phyloP scores from a whole-genome alignment of 2,888 invertebrate species.

The Rhamphomyia laevipes region DNA sequence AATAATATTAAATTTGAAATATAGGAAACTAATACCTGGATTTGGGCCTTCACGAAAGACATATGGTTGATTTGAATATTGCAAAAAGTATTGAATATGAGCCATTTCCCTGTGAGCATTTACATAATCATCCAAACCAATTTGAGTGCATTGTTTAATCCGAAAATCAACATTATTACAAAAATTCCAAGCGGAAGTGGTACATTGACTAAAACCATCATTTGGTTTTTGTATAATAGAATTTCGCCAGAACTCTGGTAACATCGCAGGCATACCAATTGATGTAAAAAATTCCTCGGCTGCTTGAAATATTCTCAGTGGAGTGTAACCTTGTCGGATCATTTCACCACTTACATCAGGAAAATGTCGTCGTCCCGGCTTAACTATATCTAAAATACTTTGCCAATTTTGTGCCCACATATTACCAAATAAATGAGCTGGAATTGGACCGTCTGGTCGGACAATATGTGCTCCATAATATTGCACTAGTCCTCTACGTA shows the following conservation, averaged over 20 bases:
- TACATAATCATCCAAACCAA: slow-evolving; percentile 63
- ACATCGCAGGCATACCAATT: slow-evolving; percentile 65
- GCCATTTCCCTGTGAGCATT: slow-evolving; percentile 77
- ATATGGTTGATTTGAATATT: slow-evolving; percentile 62
- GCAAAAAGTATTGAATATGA: slow-evolving; percentile 68
- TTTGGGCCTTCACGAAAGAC: slow-evolving; percentile 71
- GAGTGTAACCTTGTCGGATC: slow-evolving; percentile 60
- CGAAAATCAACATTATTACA: slow-evolving; percentile 73
- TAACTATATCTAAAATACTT: slow-evolving; percentile 58
- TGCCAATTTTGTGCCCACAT: slow-evolving; percentile 81
- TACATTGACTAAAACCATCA: slow-evolving; percentile 55
- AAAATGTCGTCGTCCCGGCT: slow-evolving; percentile 56
- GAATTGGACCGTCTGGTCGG: slow-evolving; percentile 62
- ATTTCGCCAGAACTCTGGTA: slow-evolving; percentile 73
- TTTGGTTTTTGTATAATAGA: slow-evolving; percentile 67
- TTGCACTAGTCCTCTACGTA: slow-evolving; percentile 52
- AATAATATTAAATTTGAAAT: no score
- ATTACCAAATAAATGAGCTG: slow-evolving; percentile 74
- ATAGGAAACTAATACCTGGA: slow-evolving; percentile 46
- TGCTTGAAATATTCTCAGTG: slow-evolving; percentile 66
- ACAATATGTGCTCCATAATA: slow-evolving; percentile 49
- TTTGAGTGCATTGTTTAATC: slow-evolving; percentile 72
- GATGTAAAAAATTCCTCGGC: slow-evolving; percentile 76
- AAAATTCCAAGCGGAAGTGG: slow-evolving; percentile 77
- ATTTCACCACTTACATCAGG: slow-evolving; percentile 69